Evolutionary conservation across 2,797 vertebrate species (phyloP).

Genomic region (Microcaecilia unicolor): DNA sequence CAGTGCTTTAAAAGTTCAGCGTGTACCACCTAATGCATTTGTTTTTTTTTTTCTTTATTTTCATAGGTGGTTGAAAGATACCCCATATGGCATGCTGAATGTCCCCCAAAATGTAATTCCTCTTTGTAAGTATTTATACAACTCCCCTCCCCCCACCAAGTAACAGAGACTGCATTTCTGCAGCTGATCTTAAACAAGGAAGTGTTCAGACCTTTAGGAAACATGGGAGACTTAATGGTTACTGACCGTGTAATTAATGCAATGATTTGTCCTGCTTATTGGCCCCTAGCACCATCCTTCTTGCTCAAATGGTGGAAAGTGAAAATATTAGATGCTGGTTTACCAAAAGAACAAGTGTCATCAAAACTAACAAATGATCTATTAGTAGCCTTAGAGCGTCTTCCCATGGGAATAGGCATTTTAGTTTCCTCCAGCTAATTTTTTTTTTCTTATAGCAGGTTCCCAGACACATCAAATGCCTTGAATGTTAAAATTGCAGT

Average conservation of each 20-base stretch:
- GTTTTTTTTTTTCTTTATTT: too few species aligned
- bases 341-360: slow-evolving; percentile 70
- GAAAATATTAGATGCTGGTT: slow-evolving; percentile 60
- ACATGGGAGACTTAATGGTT: slow-evolving; percentile 72
- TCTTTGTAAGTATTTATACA: slow-evolving; percentile 14
- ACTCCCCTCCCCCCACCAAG: too few species aligned
- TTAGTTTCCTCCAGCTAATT: slow-evolving; percentile 58
- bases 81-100: too few species aligned
- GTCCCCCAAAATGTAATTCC: slow-evolving; percentile 12
- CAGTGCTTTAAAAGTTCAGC: too few species aligned
- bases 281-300: slow-evolving; percentile 70
- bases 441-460: slow-evolving; percentile 58
- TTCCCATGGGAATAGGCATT: slow-evolving; percentile 66
- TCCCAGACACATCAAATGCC: slow-evolving; percentile 65
- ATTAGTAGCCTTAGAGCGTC: slow-evolving; percentile 46
- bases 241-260: slow-evolving; percentile 94
- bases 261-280: slow-evolving; percentile 78
- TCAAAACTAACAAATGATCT: slow-evolving; percentile 64
- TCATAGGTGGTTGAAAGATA: too few species aligned
- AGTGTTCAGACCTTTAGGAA: slow-evolving; percentile 60
- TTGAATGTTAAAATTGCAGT: slow-evolving; percentile 45
- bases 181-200: slow-evolving; percentile 53
- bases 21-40: too few species aligned
- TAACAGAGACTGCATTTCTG: too few species aligned
- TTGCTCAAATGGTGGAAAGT: slow-evolving; percentile 53